Percentiles rank a stretch among this genome's conserved stretches.
These are phyloP conservation scores for Mythimna ferrago DNA, from an alignment of 2,888 invertebrate genomes.

Conservation along the genomic window DNA sequence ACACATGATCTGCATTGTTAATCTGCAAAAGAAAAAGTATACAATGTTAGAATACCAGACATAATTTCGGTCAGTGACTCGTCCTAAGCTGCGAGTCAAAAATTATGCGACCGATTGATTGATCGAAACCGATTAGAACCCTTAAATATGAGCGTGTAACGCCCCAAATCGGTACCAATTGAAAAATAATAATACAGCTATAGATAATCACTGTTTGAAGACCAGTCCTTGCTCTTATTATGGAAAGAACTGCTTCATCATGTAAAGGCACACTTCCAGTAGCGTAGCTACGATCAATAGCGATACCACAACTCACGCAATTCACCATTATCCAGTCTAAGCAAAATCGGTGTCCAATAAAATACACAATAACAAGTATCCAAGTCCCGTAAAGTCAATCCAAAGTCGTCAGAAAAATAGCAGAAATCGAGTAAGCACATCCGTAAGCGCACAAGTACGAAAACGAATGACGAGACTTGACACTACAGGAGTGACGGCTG, in stretches of 20 bases:
- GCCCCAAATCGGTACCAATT: constrained; percentile 1
- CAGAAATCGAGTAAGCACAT: too few species aligned
- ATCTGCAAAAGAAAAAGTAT: constrained; percentile 3
- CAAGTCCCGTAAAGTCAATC: too few species aligned
- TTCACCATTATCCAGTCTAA: background rate
- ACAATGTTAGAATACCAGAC: constrained; percentile 3
- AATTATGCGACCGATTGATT: constrained; percentile 3
- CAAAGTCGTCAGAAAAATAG: too few species aligned
- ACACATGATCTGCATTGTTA: constrained; percentile 3
- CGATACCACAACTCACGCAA: constrained; percentile 1
- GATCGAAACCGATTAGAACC: background rate
- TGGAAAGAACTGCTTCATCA: constrained; percentile 5
- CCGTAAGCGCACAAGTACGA: too few species aligned
- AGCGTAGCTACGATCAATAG: constrained; percentile 1
- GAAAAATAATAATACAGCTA: constrained; percentile 2
- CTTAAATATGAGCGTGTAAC: background rate
- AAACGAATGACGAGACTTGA: too few species aligned
- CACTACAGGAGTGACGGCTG: too few species aligned
- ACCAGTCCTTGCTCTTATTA: background rate
- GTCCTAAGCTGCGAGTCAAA: background rate
- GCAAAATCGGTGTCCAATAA: too few species aligned
- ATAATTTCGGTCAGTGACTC: background rate
- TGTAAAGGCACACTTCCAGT: constrained; percentile 5
- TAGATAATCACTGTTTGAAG: constrained; percentile 2
- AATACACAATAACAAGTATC: too few species aligned